phyloP scores from a whole-genome alignment of 2,888 invertebrate genomes.

The Conus canariensis region DNA sequence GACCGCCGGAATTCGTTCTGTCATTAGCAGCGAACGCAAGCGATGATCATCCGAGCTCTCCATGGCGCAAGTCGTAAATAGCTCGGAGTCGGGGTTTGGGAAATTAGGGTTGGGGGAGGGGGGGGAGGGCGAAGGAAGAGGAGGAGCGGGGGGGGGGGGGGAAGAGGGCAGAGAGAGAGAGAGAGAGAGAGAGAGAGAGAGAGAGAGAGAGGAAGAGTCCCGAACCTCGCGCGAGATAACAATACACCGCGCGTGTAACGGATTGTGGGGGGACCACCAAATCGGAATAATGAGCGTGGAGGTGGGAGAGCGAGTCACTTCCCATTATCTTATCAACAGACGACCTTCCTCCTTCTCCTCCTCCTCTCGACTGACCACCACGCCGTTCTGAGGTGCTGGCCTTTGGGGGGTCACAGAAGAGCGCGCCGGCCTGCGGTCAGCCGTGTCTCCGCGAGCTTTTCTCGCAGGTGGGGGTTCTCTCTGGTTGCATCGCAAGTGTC shows the following conservation, averaged over 20 bases:
- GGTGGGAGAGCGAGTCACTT: background rate
- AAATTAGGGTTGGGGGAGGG: background rate
- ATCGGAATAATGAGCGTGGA: background rate
- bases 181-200: background rate
- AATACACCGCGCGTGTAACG: background rate
- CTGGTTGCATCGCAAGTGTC: slow-evolving; percentile 4
- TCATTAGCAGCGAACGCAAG: slow-evolving; percentile 1
- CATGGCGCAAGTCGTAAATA: background rate
- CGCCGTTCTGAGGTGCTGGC: too few species aligned
- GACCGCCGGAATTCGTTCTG: background rate
- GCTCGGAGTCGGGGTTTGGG: background rate
- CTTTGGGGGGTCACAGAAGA: background rate
- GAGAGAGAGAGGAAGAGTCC: background rate
- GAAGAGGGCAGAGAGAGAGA: background rate
- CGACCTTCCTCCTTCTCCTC: too few species aligned
- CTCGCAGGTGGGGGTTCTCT: background rate
- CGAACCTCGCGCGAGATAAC: too few species aligned
- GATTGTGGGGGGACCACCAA: background rate
- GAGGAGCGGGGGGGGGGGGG: background rate
- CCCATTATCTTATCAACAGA: slow-evolving; percentile 15
- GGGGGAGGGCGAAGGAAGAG: background rate
- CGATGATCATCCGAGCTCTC: background rate
- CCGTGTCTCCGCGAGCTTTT: background rate
- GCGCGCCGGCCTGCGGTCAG: background rate
- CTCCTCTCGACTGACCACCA: too few species aligned